Percentiles rank a stretch among this genome's conserved stretches.
Evolutionary conservation across 1,140 invertebrate species (phyloP).

Genomic region (Drosophila grimshawi): DNA sequence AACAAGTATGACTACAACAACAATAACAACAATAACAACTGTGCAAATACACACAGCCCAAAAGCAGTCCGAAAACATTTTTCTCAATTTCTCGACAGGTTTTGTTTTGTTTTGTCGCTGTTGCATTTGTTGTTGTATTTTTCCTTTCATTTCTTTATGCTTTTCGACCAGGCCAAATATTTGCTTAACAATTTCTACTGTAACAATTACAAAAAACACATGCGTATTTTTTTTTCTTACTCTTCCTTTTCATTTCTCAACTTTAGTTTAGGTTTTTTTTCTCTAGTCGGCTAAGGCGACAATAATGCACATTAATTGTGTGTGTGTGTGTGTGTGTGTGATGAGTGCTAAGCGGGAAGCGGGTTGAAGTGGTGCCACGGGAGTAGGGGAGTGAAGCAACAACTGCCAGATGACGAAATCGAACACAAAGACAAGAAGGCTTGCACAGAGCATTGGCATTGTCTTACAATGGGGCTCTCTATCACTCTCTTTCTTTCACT

Average conservation of each 20-base stretch:
- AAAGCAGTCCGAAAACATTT: conserved; percentile 47
- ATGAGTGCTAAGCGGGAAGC: background rate
- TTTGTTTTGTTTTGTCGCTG: conserved; percentile 27
- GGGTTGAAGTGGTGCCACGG: background rate
- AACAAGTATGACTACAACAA: conserved; percentile 34
- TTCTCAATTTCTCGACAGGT: conserved; percentile 79
- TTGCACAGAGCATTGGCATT: conserved; percentile 61
- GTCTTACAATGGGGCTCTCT: conserved; percentile 29
- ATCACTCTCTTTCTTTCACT: background rate
- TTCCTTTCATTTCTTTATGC: conserved; percentile 41
- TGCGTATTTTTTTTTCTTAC: conserved; percentile 6
- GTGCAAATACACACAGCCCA: conserved; percentile 49
- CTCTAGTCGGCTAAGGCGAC: conserved; percentile 22
- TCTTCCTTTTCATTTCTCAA: conserved; percentile 33
- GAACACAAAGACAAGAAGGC: conserved; percentile 4
- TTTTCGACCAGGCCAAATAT: conserved; percentile 61
- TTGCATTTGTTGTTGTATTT: conserved; percentile 28
- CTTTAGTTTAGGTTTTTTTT: conserved; percentile 20
- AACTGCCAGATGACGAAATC: conserved; percentile 34
- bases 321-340: conserved; percentile 37
- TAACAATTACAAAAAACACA: conserved; percentile 55
- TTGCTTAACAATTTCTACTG: conserved; percentile 80
- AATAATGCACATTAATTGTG: conserved; percentile 78
- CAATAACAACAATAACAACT: conserved; percentile 29
- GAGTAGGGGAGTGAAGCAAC: background rate